Base-by-base conservation (phyloP, 2,888 invertebrate genomes). In the Caenorhabditis sp. region DNA sequence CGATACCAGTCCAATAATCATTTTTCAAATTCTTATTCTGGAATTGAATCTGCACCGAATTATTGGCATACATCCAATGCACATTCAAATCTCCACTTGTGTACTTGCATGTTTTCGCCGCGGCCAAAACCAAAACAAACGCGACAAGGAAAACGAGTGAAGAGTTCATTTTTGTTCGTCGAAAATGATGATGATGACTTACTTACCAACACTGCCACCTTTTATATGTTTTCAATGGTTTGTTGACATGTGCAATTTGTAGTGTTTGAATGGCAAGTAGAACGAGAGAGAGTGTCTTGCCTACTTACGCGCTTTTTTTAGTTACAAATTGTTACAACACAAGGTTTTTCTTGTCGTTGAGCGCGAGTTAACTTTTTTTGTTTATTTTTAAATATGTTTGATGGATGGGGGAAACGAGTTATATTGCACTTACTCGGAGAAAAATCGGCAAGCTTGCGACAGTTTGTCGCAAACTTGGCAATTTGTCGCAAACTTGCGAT, bases 1-100 rank as follows among this genome's bases (percentile, higher is more conserved):
- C 70, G 23, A 70, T 53, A 17, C 70, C 70, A 56, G 70, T 70
- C 70, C 70, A 70, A 10, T 70, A 43, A 38, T 70, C 66, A 56
- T 70, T 70, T 62, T 70, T 70, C 49, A 70, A 66, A 49, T 70
- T 63, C 50, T 56, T 65, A 49, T 70, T 70, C 63, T 59, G 63
- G 66, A 70, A 70, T 59, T 66, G 66, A 53, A 70, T 31, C 20
- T 54, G 26, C 54, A 70, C 66, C 63, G 70, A 70, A 27, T 70
- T 70, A 56, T 70, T 70, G 2, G 70, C 66, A 50, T 59, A 66
- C 31, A 59, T 36, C 70, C 70, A 70, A 38, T 70, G 59, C 20
- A 62, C 49, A 38, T 70, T 59, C 59, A 70, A 70, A 43, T 66
- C 66, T 1, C 54, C 53, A 8, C 52, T 59, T 36, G 62, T 63